Evolutionary conservation across 35 echinoderm and acorn worm genomes (phyloP).

Genomic region (Heliocidaris erythrogramma): DNA sequence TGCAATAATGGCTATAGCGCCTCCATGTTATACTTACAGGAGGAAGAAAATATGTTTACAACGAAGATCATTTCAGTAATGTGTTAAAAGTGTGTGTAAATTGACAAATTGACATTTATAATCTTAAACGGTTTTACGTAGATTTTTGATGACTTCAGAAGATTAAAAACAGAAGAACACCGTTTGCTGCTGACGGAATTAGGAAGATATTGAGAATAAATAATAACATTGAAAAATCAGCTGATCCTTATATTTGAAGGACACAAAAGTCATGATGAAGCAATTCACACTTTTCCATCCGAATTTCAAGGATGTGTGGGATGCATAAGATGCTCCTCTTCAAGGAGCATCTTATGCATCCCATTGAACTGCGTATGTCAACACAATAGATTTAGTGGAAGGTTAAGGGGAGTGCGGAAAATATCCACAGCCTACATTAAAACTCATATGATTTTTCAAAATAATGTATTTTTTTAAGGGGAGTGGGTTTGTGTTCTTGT

Average conservation of each 20-base stretch:
- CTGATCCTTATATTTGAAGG: background rate
- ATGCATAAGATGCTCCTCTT: background rate
- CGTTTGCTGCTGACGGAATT: too few species aligned
- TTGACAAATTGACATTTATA: background rate
- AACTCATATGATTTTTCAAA: too few species aligned
- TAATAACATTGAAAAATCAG: background rate
- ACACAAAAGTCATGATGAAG: background rate
- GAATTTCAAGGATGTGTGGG: background rate
- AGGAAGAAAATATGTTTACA: background rate
- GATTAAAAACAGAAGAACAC: too few species aligned
- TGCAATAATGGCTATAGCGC: background rate
- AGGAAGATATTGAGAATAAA: too few species aligned
- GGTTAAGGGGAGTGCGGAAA: too few species aligned
- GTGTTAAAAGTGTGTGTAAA: background rate
- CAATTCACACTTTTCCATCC: background rate
- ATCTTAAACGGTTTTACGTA: background rate
- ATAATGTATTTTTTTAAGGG: too few species aligned
- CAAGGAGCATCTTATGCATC: background rate
- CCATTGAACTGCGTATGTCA: too few species aligned
- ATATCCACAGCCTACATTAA: too few species aligned
- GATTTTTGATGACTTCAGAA: too few species aligned
- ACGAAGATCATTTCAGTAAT: background rate
- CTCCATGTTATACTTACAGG: background rate
- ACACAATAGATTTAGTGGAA: too few species aligned
- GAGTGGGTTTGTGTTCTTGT: too few species aligned